A percentile compares a stretch with the other conserved stretches of the same genome.
These are phyloP conservation scores for Mactra quadrangularis DNA, from an alignment of 1,140 invertebrate genomes.

Conservation along the genomic window DNA sequence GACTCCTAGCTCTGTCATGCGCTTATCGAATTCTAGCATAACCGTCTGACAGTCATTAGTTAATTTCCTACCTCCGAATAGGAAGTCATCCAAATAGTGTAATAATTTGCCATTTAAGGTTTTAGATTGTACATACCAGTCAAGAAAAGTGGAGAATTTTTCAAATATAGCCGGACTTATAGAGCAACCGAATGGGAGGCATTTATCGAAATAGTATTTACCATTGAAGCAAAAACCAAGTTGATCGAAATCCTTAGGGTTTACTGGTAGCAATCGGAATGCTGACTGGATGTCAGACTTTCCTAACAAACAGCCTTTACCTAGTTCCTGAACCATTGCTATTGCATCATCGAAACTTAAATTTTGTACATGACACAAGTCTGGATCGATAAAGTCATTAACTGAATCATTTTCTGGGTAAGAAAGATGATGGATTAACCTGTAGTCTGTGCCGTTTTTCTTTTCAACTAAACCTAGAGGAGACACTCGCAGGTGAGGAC, in stretches of 20 bases:
- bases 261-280: constrained; percentile 40
- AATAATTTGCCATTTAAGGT: background rate
- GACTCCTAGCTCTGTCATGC: background rate
- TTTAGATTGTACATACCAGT: background rate
- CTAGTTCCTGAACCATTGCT: constrained; percentile 16
- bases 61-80: background rate
- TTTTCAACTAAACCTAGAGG: constrained; percentile 26
- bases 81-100: constrained; percentile 14
- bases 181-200: background rate
- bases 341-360: constrained; percentile 31
- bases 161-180: constrained; percentile 54
- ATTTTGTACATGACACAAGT: constrained; percentile 16
- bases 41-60: background rate
- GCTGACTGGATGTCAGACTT: constrained; percentile 51
- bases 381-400: constrained; percentile 13
- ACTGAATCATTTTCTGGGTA: too few species aligned
- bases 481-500: constrained; percentile 3
- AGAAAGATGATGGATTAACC: too few species aligned
- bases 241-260: constrained; percentile 22
- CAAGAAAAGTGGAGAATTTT: constrained; percentile 39
- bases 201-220: too few species aligned
- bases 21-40: background rate
- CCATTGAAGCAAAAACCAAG: constrained; percentile 8
- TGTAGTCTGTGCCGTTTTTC: background rate
- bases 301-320: constrained; percentile 19